Conservation (phyloP, 2,797 vertebrate species). For the Clarias pachynema region DNA sequence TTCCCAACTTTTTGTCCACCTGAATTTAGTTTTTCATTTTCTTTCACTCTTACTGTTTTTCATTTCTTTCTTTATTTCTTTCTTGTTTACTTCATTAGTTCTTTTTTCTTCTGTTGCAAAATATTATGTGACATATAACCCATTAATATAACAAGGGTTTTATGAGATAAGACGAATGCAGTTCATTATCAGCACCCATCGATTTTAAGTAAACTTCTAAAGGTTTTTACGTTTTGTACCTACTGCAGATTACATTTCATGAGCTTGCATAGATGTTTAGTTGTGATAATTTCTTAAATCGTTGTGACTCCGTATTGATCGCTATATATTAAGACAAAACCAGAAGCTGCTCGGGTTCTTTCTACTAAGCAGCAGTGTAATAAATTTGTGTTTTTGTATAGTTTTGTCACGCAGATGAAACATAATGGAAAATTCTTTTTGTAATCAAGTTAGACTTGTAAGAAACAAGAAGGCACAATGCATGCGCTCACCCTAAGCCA, state of each 20-base stretch:
- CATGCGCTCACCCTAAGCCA: conserved; percentile 31
- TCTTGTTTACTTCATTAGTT: not conserved
- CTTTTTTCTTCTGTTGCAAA: not conserved
- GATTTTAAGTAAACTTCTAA: not conserved
- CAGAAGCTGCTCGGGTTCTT: not conserved
- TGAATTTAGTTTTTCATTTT: not conserved
- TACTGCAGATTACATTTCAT: not conserved
- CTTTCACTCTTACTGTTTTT: not conserved
- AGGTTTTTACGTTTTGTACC: not conserved
- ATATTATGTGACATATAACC: not conserved
- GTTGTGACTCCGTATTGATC: not conserved
- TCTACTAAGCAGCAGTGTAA: not conserved
- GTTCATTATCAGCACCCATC: not conserved
- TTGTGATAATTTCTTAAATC: not conserved
- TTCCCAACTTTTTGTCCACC: too few species aligned
- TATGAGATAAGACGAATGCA: not conserved
- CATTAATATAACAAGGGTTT: not conserved
- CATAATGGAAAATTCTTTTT: conserved; percentile 11
- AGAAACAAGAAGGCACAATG: conserved; percentile 2
- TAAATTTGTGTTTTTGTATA: not conserved
- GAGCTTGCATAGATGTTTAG: not conserved
- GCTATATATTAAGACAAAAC: not conserved
- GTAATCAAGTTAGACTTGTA: conserved; percentile 41
- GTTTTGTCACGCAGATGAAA: not conserved
- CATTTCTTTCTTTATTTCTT: not conserved